Percentiles rank a stretch among this genome's conserved stretches.
Conservation (phyloP, 2,888 invertebrate species). For the Melanophora roralis region DNA sequence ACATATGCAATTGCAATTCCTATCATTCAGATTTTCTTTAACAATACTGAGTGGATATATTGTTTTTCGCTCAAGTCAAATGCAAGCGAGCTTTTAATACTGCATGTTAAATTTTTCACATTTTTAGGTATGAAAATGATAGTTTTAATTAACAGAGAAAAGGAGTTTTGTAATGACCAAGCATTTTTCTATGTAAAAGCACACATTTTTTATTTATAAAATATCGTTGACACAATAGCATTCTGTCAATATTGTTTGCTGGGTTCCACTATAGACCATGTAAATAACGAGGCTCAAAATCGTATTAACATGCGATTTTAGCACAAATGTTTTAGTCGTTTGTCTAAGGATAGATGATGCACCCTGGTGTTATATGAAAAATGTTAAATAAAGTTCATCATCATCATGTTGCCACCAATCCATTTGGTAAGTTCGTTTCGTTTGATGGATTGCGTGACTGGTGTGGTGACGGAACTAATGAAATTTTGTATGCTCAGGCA, state of each 20-base stretch:
- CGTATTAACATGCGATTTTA: slow-evolving; percentile 32
- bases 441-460: slow-evolving; percentile 54
- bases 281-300: slow-evolving; percentile 16
- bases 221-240: too few relatives aligned
- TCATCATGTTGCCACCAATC: background rate
- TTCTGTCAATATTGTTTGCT: background rate
- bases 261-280: background rate
- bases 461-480: slow-evolving; percentile 46
- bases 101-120: too few relatives aligned
- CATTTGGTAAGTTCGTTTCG: background rate
- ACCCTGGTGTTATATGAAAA: slow-evolving; percentile 19
- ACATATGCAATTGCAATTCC: too few relatives aligned
- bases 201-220: background rate
- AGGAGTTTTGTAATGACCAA: too few relatives aligned
- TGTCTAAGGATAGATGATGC: slow-evolving; percentile 16
- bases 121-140: too few relatives aligned
- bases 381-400: slow-evolving; percentile 22
- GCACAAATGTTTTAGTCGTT: slow-evolving; percentile 24
- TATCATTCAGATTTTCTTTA: too few relatives aligned
- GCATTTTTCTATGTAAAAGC: too few relatives aligned
- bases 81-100: too few relatives aligned
- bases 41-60: too few relatives aligned
- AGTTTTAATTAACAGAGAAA: too few relatives aligned
- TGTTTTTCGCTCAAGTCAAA: too few relatives aligned
- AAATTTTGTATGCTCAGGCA: slow-evolving; percentile 45